Percentiles rank a stretch among this genome's conserved stretches.
These are phyloP conservation scores for Charanyca ferruginea DNA, from an alignment of 2,888 invertebrate species.

Conservation along the genomic window DNA sequence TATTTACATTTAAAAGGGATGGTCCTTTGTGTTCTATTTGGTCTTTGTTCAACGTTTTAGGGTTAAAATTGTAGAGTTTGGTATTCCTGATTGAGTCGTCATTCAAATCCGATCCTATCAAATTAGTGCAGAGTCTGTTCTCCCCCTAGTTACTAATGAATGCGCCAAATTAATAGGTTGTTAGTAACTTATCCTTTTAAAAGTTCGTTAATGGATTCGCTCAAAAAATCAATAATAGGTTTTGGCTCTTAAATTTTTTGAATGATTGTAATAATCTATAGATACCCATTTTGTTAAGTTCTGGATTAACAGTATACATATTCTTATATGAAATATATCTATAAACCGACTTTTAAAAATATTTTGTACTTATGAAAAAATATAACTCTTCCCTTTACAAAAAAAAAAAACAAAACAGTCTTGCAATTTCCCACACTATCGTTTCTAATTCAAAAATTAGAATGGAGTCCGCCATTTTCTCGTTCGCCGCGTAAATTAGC, in stretches of 20 bases:
- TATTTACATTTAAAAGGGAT: slow-evolving; percentile 62
- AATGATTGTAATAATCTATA: slow-evolving; percentile 17
- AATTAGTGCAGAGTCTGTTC: slow-evolving; percentile 46
- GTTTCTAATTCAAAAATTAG: slow-evolving; percentile 52
- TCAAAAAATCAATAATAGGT: slow-evolving; percentile 31
- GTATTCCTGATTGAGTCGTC: slow-evolving; percentile 30
- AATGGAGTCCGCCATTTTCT: slow-evolving; percentile 53
- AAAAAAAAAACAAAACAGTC: background rate
- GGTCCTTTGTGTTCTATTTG: slow-evolving; percentile 60
- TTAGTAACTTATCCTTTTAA: slow-evolving; percentile 57
- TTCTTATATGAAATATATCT: background rate
- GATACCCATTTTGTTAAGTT: background rate
- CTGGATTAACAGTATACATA: background rate
- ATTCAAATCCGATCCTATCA: slow-evolving; percentile 46
- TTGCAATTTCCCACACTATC: slow-evolving; percentile 7
- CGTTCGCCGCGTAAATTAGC: slow-evolving; percentile 57
- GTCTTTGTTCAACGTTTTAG: slow-evolving; percentile 52
- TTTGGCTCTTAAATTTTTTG: slow-evolving; percentile 32
- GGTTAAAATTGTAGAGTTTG: slow-evolving; percentile 35
- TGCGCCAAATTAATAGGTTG: slow-evolving; percentile 51
- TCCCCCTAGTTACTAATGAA: slow-evolving; percentile 51
- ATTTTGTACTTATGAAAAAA: too few species aligned
- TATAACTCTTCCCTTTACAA: background rate
- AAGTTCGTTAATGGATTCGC: slow-evolving; percentile 40
- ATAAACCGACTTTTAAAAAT: too few species aligned